Evolutionary conservation across 1,140 invertebrate genomes (phyloP), one percentile per base, ranked within the genome.

Genomic region (Euwallacea similis): DNA sequence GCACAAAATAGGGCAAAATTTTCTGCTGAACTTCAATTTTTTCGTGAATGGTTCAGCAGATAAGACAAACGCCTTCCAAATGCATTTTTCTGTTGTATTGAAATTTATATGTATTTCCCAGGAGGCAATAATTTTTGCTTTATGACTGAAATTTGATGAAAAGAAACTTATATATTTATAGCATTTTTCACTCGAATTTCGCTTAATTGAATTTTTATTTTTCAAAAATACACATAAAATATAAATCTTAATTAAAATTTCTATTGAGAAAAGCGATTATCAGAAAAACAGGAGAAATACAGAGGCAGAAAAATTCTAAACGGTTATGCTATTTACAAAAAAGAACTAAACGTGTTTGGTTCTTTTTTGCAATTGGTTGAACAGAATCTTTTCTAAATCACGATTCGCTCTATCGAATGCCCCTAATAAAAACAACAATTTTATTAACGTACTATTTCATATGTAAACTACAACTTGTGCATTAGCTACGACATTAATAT

Each of bases 291-390:
- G 33, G 59, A 41, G 55, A 67, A 67, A 67, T 58, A 58, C 59
- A 33, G 21, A 33, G 21, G n/a, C n/a, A 33, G 21, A 33, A 53
- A 59, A 67, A 67, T 59, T 58, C 55, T 58, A 67, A 59, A 54
- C 33, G 41, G 50, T 56, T 59, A 43, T n/a, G 33, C 4, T 33
- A 33, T 33, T 33, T n/a, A n/a, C n/a, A n/a, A n/a, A n/a, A n/a
- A n/a, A n/a, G n/a, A n/a, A n/a, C n/a, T n/a, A n/a, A n/a, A n/a
- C n/a, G n/a, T n/a, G 11, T 46, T 46, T 46, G 11, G 11, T 46
- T 8, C 44, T n/a, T n/a, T n/a, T n/a, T n/a, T 11, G 46, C 9
- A 11, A 13, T 50, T 11, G 9, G 9, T 50, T 10, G 9, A 50
- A 50, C 9, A 4, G 21, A 33, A 33, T 33, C 21, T 33, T 33